phyloP scores from a whole-genome alignment of 1,140 invertebrate species.

The Elysia chlorotica region DNA sequence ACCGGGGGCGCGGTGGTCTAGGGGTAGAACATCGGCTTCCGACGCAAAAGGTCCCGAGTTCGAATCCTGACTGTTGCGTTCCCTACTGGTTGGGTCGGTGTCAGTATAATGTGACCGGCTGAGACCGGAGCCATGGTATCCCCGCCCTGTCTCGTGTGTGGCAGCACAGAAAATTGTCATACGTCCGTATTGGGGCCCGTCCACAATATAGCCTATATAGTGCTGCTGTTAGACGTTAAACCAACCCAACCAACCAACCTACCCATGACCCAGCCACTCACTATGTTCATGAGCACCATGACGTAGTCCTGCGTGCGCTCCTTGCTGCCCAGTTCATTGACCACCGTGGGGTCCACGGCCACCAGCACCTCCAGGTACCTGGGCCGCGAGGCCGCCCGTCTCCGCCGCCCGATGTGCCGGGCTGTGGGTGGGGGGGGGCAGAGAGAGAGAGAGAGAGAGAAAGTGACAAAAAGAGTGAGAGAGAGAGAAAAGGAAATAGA shows the following conservation, averaged over 20 bases:
- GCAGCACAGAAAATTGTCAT: background rate
- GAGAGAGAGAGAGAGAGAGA: too few species aligned
- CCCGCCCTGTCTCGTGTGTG: too few species aligned
- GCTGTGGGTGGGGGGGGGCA: too few species aligned
- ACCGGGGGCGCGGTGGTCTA: too few species aligned
- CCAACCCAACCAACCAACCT: background rate
- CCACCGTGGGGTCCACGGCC: slow-evolving; percentile 73
- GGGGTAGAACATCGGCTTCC: too few species aligned
- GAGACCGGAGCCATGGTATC: too few species aligned
- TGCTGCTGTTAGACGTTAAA: background rate
- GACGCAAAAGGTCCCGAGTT: too few species aligned
- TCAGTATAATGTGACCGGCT: too few species aligned
- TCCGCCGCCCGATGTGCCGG: background rate
- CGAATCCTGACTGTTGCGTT: too few species aligned
- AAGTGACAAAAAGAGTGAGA: too few species aligned
- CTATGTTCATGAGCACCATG: slow-evolving; percentile 77
- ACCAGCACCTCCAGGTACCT: slow-evolving; percentile 70
- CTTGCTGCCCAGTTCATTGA: slow-evolving; percentile 71
- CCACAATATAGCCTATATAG: background rate
- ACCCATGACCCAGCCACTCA: slow-evolving; percentile 59
- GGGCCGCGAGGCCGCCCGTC: background rate
- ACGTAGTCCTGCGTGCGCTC: slow-evolving; percentile 72
- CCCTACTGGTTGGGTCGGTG: too few species aligned
- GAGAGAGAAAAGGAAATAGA: too few species aligned
- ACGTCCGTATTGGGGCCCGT: background rate